Evolutionary conservation across 2,797 vertebrate genomes (phyloP).

Genomic region (Margarornis squamiger): DNA sequence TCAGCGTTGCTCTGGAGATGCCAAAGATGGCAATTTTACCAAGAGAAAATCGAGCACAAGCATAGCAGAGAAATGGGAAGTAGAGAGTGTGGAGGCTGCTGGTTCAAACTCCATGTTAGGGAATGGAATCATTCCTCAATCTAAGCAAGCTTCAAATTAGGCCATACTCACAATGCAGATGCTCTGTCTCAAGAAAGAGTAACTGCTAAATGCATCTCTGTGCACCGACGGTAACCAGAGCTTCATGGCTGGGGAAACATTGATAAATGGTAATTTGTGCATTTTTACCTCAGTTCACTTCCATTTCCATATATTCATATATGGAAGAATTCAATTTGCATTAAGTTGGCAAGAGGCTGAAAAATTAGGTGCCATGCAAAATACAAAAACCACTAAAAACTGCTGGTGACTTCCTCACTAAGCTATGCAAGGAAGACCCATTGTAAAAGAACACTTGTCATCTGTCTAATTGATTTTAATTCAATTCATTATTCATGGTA

Average conservation of each 20-base stretch:
- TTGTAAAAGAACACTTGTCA: background rate
- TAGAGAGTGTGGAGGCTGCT: background rate
- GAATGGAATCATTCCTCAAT: background rate
- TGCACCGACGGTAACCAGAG: background rate
- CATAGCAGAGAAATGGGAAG: background rate
- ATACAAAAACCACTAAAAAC: background rate
- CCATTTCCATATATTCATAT: background rate
- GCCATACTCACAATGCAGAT: background rate
- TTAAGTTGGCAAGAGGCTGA: background rate
- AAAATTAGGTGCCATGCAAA: background rate
- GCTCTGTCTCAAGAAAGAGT: background rate
- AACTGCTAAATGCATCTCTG: background rate
- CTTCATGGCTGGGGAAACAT: background rate
- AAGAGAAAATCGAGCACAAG: background rate
- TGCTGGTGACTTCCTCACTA: background rate
- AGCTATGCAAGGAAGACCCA: background rate
- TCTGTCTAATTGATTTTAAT: background rate
- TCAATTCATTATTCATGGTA: background rate
- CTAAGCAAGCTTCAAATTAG: background rate
- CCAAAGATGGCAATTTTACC: background rate
- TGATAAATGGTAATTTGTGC: background rate
- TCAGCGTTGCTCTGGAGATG: fast-evolving
- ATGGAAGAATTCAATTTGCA: background rate
- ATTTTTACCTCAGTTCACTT: background rate
- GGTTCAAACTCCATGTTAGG: background rate